These are phyloP conservation scores for Chionoecetes opilio DNA, from an alignment of 1,140 invertebrate genomes.

Conservation along the genomic window DNA sequence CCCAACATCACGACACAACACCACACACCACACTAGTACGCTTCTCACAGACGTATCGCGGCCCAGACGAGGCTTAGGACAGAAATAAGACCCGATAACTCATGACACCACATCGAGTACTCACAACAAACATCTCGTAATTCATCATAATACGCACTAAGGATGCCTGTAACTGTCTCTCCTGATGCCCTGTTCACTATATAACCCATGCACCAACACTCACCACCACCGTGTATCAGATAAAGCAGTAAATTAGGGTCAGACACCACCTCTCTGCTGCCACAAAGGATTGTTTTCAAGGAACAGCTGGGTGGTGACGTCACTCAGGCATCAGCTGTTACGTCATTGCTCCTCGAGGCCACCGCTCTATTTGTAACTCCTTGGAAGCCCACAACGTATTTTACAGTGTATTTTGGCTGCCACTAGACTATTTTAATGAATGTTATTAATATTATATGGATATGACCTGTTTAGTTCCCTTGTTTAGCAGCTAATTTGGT, in stretches of 20 bases:
- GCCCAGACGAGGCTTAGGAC: not conserved
- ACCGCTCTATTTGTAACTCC: not conserved
- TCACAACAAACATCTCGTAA: too few species aligned
- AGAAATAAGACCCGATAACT: not conserved
- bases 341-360: not conserved
- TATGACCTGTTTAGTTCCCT: too few species aligned
- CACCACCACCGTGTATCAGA: conserved; percentile 18
- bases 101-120: not conserved
- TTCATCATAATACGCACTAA: not conserved
- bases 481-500: too few species aligned
- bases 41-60: not conserved
- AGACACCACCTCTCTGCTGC: not conserved
- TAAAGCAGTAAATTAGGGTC: not conserved
- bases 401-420: too few species aligned
- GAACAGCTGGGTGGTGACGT: conserved; percentile 62
- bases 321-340: conserved; percentile 9
- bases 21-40: not conserved
- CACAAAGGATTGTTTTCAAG: conserved; percentile 53
- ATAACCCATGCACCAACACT: not conserved
- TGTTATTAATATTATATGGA: too few species aligned
- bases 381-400: too few species aligned
- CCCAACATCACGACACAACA: not conserved
- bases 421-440: too few species aligned
- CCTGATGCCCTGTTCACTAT: not conserved
- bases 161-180: not conserved